phyloP scores from a whole-genome alignment of 1,140 invertebrate species.

The Neodiprion pinetum region DNA sequence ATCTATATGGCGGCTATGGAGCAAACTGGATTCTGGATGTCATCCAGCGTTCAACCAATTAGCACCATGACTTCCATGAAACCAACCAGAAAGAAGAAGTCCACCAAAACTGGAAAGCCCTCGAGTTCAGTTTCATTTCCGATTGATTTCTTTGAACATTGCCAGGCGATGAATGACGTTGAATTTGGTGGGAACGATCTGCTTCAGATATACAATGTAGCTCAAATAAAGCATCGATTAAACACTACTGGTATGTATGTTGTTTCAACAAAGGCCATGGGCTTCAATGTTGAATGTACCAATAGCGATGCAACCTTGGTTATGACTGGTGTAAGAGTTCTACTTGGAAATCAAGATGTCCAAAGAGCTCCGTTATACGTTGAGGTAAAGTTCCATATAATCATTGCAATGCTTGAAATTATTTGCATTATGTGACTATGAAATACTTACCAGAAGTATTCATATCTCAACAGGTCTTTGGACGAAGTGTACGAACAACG shows the following conservation, averaged over 20 bases:
- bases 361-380: conserved; percentile 84
- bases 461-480: conserved; percentile 71
- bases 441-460: background rate
- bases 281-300: conserved; percentile 88
- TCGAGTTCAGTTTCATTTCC: conserved; percentile 75
- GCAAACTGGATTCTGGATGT: conserved; percentile 83
- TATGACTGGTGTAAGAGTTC: conserved; percentile 85
- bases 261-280: conserved; percentile 85
- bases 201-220: conserved; percentile 92
- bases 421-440: conserved; percentile 19
- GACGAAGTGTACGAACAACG: conserved; percentile 79
- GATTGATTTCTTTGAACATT: conserved; percentile 97
- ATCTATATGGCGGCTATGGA: conserved; percentile 85
- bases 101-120: conserved; percentile 65
- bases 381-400: conserved; percentile 63
- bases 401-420: conserved; percentile 13
- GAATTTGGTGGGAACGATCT: conserved; percentile 97
- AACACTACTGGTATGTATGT: conserved; percentile 91
- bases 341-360: conserved; percentile 87
- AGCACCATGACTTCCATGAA: conserved; percentile 58
- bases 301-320: conserved; percentile 89
- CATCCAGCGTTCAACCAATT: conserved; percentile 77
- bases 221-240: conserved; percentile 93
- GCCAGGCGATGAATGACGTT: conserved; percentile 87
- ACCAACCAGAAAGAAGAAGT: conserved; percentile 66